Percentiles rank a stretch among this genome's conserved stretches.
Evolutionary conservation across 2,113 vertebrate species (phyloP).

Genomic region (Arenaria interpres): DNA sequence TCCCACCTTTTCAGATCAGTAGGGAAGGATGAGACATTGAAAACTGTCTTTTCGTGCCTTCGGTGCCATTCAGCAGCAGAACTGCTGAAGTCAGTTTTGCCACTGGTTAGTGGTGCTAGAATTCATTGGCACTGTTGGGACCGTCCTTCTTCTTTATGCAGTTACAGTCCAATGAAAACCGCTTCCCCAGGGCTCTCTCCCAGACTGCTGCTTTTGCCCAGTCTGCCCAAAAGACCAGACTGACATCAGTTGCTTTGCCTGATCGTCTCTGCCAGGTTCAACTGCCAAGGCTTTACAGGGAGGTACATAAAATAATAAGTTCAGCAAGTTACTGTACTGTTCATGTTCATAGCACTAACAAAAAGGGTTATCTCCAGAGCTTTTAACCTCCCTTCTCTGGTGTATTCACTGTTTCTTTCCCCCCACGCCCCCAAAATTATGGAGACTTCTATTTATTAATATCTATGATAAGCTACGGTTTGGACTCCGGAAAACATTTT

Average conservation of each 20-base stretch:
- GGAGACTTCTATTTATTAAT: not conserved
- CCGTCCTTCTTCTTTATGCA: not conserved
- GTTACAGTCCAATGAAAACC: not conserved
- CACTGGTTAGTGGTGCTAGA: not conserved
- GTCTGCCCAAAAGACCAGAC: not conserved
- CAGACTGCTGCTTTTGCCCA: not conserved
- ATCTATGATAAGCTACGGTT: not conserved
- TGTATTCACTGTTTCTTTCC: not conserved
- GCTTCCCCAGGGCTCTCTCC: not conserved
- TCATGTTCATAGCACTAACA: not conserved
- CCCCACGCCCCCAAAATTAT: too few relatives aligned
- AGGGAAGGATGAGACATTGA: conserved; percentile 1
- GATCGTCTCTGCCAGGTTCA: not conserved
- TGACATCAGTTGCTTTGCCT: not conserved
- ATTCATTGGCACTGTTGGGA: not conserved
- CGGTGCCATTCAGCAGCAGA: not conserved
- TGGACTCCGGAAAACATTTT: not conserved
- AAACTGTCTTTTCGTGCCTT: not conserved
- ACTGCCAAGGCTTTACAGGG: not conserved
- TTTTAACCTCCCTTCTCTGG: not conserved
- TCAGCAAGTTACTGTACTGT: not conserved
- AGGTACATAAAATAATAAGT: not conserved
- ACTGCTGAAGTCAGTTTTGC: not conserved
- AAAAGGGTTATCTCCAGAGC: not conserved
- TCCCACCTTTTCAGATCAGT: conserved; percentile 26